These are phyloP conservation scores for Mactra quadrangularis DNA, from an alignment of 1,140 invertebrate genomes.

Conservation along the genomic window DNA sequence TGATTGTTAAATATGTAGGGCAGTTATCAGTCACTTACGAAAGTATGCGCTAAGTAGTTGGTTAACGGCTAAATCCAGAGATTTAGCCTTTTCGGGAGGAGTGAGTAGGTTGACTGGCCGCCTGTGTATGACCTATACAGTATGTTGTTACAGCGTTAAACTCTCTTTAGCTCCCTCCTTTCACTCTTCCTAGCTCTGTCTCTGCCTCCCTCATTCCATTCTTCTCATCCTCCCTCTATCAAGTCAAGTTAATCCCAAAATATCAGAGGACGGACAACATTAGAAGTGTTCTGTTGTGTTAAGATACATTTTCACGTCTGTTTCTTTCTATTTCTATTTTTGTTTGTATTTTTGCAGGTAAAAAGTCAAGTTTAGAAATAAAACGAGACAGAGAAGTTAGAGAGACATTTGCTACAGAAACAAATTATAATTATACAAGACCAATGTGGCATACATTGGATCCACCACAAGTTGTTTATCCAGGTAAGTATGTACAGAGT, in stretches of 20 bases:
- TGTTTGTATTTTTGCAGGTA: slow-evolving; percentile 26
- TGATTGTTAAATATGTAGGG: too few species aligned
- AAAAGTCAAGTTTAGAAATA: slow-evolving; percentile 48
- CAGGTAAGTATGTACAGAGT: background rate
- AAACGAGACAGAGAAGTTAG: slow-evolving; percentile 29
- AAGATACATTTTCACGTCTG: background rate
- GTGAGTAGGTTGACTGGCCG: too few species aligned
- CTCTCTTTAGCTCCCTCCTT: too few species aligned
- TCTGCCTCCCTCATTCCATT: background rate
- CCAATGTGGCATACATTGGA: slow-evolving; percentile 37
- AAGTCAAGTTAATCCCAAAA: background rate
- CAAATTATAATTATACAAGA: slow-evolving; percentile 54
- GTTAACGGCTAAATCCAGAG: too few species aligned
- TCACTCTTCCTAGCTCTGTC: background rate
- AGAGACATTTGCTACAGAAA: slow-evolving; percentile 49
- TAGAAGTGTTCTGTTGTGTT: background rate
- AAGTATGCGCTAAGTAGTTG: too few species aligned
- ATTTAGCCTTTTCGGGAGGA: too few species aligned
- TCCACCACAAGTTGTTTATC: background rate
- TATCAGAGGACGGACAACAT: background rate
- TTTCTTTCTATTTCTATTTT: too few species aligned
- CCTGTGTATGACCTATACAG: too few species aligned
- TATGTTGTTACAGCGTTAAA: too few species aligned
- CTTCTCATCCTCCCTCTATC: background rate
- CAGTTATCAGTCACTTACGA: too few species aligned